Evolutionary conservation across 30 jellyfish, hydroid and myxozoan species (phyloP).

Genomic region (Catostylus mosaicus): DNA sequence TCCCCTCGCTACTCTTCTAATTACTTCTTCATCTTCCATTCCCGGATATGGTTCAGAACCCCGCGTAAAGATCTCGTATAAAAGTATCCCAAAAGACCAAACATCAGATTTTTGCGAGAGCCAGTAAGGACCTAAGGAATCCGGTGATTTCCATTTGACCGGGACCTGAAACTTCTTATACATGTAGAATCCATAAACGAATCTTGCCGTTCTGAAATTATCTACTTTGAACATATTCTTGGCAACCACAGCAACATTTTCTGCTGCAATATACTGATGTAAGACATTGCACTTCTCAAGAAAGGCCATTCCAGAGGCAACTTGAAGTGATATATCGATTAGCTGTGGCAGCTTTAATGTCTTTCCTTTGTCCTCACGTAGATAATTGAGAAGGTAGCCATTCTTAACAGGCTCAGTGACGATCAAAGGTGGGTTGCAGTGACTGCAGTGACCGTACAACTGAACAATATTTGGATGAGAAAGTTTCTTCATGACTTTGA

Average conservation of each 20-base stretch:
- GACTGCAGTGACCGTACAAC: slow-evolving; percentile 55
- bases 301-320: slow-evolving; percentile 81
- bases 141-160: slow-evolving; percentile 77
- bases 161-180: slow-evolving; percentile 5
- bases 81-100: slow-evolving; percentile 35
- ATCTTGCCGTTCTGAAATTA: slow-evolving; percentile 72
- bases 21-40: slow-evolving; percentile 73
- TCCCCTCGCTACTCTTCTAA: slow-evolving; percentile 38
- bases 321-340: slow-evolving; percentile 69
- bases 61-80: slow-evolving; percentile 62
- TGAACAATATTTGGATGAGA: slow-evolving; percentile 74
- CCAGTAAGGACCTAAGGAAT: slow-evolving; percentile 51
- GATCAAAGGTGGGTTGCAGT: slow-evolving; percentile 7
- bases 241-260: slow-evolving; percentile 62
- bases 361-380: slow-evolving; percentile 32
- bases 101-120: slow-evolving; percentile 51
- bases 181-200: too few species aligned
- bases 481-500: slow-evolving; percentile 70
- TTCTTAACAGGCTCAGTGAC: slow-evolving; percentile 16
- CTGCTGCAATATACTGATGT: slow-evolving; percentile 70
- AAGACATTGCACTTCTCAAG: slow-evolving; percentile 44
- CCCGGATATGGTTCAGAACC: slow-evolving; percentile 81
- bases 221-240: slow-evolving; percentile 55
- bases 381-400: slow-evolving; percentile 60
- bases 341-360: slow-evolving; percentile 46